phyloP scores from a whole-genome alignment of 2,888 invertebrate species.

The Xanthia icteritia region DNA sequence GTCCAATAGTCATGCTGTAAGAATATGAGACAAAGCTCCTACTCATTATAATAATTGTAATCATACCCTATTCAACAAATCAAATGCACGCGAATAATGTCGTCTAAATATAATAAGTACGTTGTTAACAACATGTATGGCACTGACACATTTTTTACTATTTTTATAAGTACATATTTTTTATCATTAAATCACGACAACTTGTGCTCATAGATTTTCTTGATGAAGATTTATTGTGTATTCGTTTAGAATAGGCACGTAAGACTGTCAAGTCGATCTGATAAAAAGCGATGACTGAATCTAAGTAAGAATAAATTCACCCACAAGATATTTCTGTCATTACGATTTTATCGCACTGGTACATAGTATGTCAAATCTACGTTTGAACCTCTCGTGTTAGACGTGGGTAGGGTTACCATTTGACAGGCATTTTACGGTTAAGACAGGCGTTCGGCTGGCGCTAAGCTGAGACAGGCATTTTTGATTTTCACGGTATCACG shows the following conservation, averaged over 20 bases:
- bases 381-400: neutral
- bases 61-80: slow-evolving; percentile 10
- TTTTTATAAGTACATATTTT: slow-evolving; percentile 17
- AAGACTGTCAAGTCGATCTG: slow-evolving; percentile 1
- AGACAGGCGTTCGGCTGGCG: too few species aligned
- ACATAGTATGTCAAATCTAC: neutral
- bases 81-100: slow-evolving; percentile 30
- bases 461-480: too few species aligned
- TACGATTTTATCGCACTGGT: neutral
- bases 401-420: too few species aligned
- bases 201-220: neutral
- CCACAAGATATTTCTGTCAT: neutral
- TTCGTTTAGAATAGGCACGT: neutral
- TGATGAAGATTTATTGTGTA: slow-evolving; percentile 28
- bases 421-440: too few species aligned
- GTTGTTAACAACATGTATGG: slow-evolving; percentile 2
- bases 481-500: too few species aligned
- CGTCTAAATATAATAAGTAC: slow-evolving; percentile 35
- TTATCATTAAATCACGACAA: slow-evolving; percentile 7
- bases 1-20: neutral
- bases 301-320: neutral
- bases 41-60: slow-evolving; percentile 8
- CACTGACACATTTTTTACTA: slow-evolving; percentile 41
- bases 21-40: neutral
- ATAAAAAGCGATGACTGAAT: neutral